phyloP scores from a whole-genome alignment of 2,888 invertebrate species.

The Pachymerium ferrugineum region DNA sequence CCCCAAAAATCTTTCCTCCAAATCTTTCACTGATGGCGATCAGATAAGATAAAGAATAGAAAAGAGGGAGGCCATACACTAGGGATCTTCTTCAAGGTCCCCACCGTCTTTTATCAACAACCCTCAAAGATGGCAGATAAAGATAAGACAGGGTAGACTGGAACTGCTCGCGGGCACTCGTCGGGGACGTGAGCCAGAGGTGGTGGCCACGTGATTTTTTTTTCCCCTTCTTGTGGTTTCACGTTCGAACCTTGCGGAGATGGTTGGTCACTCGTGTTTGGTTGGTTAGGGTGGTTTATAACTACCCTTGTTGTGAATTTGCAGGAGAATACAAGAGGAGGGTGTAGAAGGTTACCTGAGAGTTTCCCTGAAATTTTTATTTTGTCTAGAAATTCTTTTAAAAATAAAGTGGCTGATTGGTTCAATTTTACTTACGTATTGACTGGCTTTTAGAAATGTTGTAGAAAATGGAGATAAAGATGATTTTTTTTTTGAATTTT shows the following conservation, averaged over 20 bases:
- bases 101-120: neutral
- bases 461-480: too few species aligned
- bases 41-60: neutral
- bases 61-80: neutral
- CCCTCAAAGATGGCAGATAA: neutral
- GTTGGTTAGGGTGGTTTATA: too few species aligned
- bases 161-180: too few species aligned
- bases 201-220: neutral
- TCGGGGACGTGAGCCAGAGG: neutral
- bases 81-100: slow-evolving; percentile 3
- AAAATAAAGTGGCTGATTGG: too few species aligned
- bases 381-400: too few species aligned
- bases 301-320: too few species aligned
- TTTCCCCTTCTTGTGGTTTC: neutral
- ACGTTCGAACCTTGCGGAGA: neutral
- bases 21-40: neutral
- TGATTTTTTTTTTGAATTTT: too few species aligned
- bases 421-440: too few species aligned
- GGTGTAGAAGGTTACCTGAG: too few species aligned
- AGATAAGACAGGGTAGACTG: neutral
- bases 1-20: neutral
- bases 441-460: too few species aligned
- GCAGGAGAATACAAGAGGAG: too few species aligned
- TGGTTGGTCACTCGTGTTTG: neutral
- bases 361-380: too few species aligned